These are phyloP conservation scores for Trachelus tabidus DNA, from an alignment of 2,888 invertebrate species.

Conservation along the genomic window DNA sequence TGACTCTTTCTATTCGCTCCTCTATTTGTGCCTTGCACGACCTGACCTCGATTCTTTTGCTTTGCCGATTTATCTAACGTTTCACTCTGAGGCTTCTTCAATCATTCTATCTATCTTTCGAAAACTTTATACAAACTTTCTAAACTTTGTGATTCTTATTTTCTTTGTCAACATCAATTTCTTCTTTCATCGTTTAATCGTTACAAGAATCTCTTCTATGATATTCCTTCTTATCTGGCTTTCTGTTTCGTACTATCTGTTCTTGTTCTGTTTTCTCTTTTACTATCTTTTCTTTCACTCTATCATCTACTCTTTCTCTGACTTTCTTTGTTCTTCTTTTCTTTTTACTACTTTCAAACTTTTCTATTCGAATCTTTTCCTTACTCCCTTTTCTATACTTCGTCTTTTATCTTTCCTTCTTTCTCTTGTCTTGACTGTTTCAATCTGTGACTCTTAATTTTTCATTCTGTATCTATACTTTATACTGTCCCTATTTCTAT, in stretches of 20 bases:
- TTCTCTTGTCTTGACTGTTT: not conserved
- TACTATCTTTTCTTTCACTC: constrained; percentile 2
- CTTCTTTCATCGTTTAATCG: not conserved
- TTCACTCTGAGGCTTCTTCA: not conserved
- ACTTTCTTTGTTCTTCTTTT: constrained; percentile 6
- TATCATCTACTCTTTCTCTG: constrained; percentile 13
- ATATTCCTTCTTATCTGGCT: not conserved
- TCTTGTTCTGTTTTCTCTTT: not conserved
- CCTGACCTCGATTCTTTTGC: not conserved
- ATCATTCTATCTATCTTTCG: not conserved
- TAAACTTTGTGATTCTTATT: not conserved
- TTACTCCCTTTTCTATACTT: not conserved
- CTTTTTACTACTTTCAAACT: not conserved
- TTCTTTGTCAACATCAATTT: not conserved
- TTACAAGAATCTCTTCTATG: not conserved
- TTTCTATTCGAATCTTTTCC: constrained; percentile 2
- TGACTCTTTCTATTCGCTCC: not conserved
- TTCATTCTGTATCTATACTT: constrained; percentile 4
- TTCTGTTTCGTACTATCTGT: not conserved
- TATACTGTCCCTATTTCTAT: constrained; percentile 1
- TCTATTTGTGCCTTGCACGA: not conserved
- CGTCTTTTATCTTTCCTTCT: constrained; percentile 16
- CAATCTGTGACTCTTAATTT: not conserved
- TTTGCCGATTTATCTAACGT: not conserved
- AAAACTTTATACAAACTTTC: not conserved